Base-by-base conservation (phyloP, 2,888 invertebrate species). In the Prionchulus punctatus region DNA sequence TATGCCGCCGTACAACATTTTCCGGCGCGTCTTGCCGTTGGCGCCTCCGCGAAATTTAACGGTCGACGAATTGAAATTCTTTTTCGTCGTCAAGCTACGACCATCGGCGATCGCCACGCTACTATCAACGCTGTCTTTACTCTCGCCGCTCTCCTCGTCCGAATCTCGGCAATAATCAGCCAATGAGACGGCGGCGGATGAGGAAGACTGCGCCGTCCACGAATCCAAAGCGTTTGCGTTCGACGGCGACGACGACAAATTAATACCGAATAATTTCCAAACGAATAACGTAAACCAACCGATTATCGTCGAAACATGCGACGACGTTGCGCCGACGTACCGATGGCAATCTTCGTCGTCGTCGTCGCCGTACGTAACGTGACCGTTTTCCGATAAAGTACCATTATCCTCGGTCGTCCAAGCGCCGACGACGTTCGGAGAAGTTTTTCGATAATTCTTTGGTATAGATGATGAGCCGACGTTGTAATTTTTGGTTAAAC, bases 61-160 rank as follows among this genome's bases (percentile, higher is more conserved):
- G 56, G 56, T 49, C 57, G 57, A 55, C 57, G 57, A 53, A 18
- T 36, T 36, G 36, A 36, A 7, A 36, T 18, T 36, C 36, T 12
- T 7, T 21, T 49, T 3, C 50, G 28, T 15, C 50, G 30, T 30
- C 50, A 28, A n/a, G n/a, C n/a, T n/a, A n/a, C n/a, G n/a, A n/a
- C n/a, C n/a, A n/a, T n/a, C 45, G 18, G 45, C 7, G 18, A 45
- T 23, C 7, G 18, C 36, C 7, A 36, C 36, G 36, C 18, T 27
- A 21, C 51, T 43, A 7, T 53, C 53, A 15, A 47, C 55, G 42
- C 58, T 62, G 56, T 57, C 61, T 54, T 60, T 59, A 54, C 59
- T 60, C 30, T 60, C 59, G 43, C 55, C 56, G 53, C 66, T 59
- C 52, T 59, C 61, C 26, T 60, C 57, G 30, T 56, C 59, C 49